phyloP scores from a whole-genome alignment of 2,888 invertebrate genomes.

The Ctena decussata region DNA sequence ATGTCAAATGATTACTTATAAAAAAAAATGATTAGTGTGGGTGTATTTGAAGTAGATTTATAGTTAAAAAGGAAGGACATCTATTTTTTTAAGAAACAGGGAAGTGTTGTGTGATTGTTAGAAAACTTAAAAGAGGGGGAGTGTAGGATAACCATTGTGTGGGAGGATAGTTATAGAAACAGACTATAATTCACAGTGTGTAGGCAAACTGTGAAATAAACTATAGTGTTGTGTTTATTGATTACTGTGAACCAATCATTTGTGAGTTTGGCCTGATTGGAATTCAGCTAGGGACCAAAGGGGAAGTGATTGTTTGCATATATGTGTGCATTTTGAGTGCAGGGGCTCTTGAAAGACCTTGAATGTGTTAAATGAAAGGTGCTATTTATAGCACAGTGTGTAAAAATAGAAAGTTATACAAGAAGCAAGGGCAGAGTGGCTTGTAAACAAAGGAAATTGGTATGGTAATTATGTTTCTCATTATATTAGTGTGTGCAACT shows the following conservation, averaged over 20 bases:
- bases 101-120: too few relatives aligned
- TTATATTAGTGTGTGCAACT: too few relatives aligned
- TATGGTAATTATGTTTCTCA: too few relatives aligned
- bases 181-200: neutral
- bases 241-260: constrained; percentile 23
- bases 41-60: too few relatives aligned
- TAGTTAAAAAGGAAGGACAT: too few relatives aligned
- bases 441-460: neutral
- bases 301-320: neutral
- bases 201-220: constrained; percentile 9
- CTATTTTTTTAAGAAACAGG: too few relatives aligned
- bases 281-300: constrained; percentile 3
- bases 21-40: too few relatives aligned
- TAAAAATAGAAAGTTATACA: constrained; percentile 2
- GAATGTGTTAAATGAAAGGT: neutral
- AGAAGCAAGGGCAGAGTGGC: neutral
- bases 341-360: neutral
- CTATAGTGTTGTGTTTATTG: constrained; percentile 39
- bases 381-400: constrained; percentile 12
- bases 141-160: too few relatives aligned
- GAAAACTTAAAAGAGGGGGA: too few relatives aligned
- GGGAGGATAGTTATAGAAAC: neutral
- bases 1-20: too few relatives aligned
- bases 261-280: constrained; percentile 6
- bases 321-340: neutral